Evolutionary conservation across 1,140 invertebrate genomes (phyloP).

Genomic region (Zaprionus inermis): DNA sequence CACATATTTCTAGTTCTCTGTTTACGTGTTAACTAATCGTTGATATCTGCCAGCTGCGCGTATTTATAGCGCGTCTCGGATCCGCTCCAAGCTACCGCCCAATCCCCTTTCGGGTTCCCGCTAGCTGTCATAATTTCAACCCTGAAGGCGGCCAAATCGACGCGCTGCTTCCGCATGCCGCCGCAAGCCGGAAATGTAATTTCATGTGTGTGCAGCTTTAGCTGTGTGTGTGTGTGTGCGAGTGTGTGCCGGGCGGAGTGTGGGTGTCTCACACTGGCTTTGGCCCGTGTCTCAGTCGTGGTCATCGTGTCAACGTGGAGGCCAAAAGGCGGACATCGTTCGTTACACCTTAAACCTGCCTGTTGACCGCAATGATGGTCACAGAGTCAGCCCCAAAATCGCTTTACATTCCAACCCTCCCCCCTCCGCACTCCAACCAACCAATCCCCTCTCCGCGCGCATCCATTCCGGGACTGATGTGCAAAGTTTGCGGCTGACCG

Average conservation of each 20-base stretch:
- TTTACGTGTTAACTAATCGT: slow-evolving; percentile 49
- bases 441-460: not conserved
- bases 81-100: not conserved
- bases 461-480: slow-evolving; percentile 50
- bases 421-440: not conserved
- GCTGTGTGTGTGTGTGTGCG: slow-evolving; percentile 27
- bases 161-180: slow-evolving; percentile 67
- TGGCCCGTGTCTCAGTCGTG: slow-evolving; percentile 38
- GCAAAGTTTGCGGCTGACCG: slow-evolving; percentile 72
- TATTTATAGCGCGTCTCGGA: slow-evolving; percentile 61
- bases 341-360: slow-evolving; percentile 73
- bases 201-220: slow-evolving; percentile 15
- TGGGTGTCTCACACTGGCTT: slow-evolving; percentile 26
- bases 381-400: slow-evolving; percentile 71
- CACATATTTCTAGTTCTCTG: slow-evolving; percentile 62
- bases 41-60: slow-evolving; percentile 48
- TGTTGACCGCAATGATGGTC: slow-evolving; percentile 78
- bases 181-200: slow-evolving; percentile 73
- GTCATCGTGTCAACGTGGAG: slow-evolving; percentile 66
- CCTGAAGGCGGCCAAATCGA: slow-evolving; percentile 68
- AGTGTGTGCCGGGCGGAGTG: slow-evolving; percentile 26
- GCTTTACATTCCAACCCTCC: slow-evolving; percentile 69
- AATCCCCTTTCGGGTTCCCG: not conserved
- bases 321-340: slow-evolving; percentile 68
- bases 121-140: slow-evolving; percentile 74